These are phyloP conservation scores for Cyclophora albipunctata DNA, from an alignment of 2,888 invertebrate genomes.

Conservation along the genomic window DNA sequence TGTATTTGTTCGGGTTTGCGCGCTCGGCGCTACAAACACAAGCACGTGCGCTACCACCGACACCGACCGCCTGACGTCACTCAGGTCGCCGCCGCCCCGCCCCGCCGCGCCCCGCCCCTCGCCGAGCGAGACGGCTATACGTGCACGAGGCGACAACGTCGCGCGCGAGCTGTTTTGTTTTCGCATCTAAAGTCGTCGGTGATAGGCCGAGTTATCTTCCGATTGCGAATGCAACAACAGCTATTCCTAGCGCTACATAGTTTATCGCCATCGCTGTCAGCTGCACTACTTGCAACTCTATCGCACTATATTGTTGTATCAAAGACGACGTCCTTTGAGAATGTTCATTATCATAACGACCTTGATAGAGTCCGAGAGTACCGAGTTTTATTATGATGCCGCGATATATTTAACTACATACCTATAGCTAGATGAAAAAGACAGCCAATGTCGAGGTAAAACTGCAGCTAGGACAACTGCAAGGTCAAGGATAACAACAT, in stretches of 20 bases:
- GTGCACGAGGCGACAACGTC: slow-evolving; percentile 56
- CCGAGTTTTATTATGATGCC: slow-evolving; percentile 20
- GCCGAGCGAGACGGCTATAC: slow-evolving; percentile 39
- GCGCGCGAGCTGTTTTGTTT: slow-evolving; percentile 63
- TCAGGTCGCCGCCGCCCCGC: slow-evolving; percentile 54
- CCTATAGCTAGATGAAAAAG: slow-evolving; percentile 16
- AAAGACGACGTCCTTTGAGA: slow-evolving; percentile 31
- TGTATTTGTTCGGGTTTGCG: slow-evolving; percentile 1
- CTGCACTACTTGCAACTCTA: slow-evolving; percentile 41
- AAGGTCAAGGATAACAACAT: slow-evolving; percentile 27
- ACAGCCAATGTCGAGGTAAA: slow-evolving; percentile 30
- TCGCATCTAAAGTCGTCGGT: slow-evolving; percentile 54
- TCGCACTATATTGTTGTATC: slow-evolving; percentile 23
- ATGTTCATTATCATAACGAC: slow-evolving; percentile 46
- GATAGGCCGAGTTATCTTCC: slow-evolving; percentile 69
- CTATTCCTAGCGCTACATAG: slow-evolving; percentile 44
- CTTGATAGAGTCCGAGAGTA: slow-evolving; percentile 29
- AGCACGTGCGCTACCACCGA: slow-evolving; percentile 58
- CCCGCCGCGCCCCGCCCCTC: slow-evolving; percentile 43
- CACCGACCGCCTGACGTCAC: slow-evolving; percentile 56
- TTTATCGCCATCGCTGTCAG: slow-evolving; percentile 26
- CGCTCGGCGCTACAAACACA: slow-evolving; percentile 65
- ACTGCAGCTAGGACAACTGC: slow-evolving; percentile 17
- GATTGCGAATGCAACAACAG: slow-evolving; percentile 65
- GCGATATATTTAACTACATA: slow-evolving; percentile 4